Conservation (phyloP, 2,797 vertebrate genomes). For the Rhabdophis nuchalis region DNA sequence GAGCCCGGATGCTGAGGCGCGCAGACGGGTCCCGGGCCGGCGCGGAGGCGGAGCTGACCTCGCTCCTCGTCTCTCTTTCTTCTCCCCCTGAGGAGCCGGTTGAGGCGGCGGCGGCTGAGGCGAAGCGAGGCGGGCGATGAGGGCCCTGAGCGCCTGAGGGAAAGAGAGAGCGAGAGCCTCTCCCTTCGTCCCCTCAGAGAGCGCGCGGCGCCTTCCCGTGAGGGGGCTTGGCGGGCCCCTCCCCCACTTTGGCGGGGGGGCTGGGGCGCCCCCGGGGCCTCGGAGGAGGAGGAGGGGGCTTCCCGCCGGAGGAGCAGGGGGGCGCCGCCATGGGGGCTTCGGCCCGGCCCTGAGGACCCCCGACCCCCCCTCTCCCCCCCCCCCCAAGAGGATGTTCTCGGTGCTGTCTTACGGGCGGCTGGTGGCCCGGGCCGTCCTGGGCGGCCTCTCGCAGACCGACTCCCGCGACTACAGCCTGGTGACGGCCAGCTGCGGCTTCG, state of each 20-base stretch:
- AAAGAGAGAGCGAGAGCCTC: background rate
- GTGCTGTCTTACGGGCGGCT: constrained; percentile 92
- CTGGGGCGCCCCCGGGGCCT: background rate
- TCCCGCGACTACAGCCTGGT: constrained; percentile 94
- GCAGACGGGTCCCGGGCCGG: background rate
- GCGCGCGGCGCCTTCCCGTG: background rate
- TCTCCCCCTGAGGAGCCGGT: background rate
- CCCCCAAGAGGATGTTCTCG: constrained; percentile 80
- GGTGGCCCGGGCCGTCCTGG: constrained; percentile 94
- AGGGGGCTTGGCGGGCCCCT: constrained; percentile 42
- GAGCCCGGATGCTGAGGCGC: constrained; percentile 7
- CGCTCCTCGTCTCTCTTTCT: background rate
- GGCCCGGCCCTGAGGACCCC: background rate
- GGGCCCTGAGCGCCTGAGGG: constrained; percentile 46
- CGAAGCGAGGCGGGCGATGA: constrained; percentile 59
- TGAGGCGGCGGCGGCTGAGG: constrained; percentile 14
- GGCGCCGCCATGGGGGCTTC: too few species aligned
- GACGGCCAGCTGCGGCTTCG: constrained; percentile 92
- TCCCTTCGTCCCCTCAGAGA: too few species aligned
- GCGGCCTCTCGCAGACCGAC: constrained; percentile 95
- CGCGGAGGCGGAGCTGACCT: constrained; percentile 19
- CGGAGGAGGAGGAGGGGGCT: background rate
- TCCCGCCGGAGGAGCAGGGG: background rate
- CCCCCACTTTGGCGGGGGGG: background rate
- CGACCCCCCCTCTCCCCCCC: background rate